These are phyloP conservation scores for Sebastes hubbsi DNA, from an alignment of 2,797 vertebrate genomes.

Conservation along the genomic window DNA sequence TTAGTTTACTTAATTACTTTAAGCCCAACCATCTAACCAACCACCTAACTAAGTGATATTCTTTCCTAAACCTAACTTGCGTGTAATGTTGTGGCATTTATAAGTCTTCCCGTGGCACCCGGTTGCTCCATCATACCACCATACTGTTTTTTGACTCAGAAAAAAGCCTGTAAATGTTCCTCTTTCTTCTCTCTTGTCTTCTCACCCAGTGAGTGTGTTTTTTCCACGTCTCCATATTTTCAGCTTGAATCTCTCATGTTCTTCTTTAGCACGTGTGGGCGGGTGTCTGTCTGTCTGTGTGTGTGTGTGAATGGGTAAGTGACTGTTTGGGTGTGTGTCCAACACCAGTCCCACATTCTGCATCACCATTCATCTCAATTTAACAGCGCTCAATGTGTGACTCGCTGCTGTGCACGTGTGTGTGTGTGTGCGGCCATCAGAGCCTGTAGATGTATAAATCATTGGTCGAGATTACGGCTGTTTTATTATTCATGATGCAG, in stretches of 20 bases:
- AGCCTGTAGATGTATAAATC: constrained; percentile 84
- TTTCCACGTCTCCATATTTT: constrained; percentile 52
- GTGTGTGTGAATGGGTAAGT: not conserved
- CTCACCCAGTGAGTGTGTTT: constrained; percentile 10
- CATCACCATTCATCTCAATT: constrained; percentile 86
- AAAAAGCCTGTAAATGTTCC: not conserved
- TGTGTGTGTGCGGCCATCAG: constrained; percentile 68
- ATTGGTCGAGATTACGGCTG: constrained; percentile 82
- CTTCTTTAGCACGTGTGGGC: constrained; percentile 43
- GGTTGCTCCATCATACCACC: not conserved
- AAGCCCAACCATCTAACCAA: no score
- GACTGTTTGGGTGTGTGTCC: constrained; percentile 50
- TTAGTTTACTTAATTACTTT: no score
- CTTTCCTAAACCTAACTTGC: no score
- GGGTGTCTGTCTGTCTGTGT: constrained; percentile 11
- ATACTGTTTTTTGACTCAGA: not conserved
- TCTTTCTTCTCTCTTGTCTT: not conserved
- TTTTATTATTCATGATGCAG: constrained; percentile 89
- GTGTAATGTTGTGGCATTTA: no score
- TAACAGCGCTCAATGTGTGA: constrained; percentile 76
- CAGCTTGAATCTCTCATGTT: constrained; percentile 47
- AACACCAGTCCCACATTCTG: constrained; percentile 49
- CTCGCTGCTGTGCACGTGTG: constrained; percentile 54
- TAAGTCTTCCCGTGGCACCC: no score
- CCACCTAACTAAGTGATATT: no score